Evolutionary conservation across 2,797 vertebrate species (phyloP), one percentile per base, ranked within the genome.

Genomic region (Tokudaia tokunoshimensis): DNA sequence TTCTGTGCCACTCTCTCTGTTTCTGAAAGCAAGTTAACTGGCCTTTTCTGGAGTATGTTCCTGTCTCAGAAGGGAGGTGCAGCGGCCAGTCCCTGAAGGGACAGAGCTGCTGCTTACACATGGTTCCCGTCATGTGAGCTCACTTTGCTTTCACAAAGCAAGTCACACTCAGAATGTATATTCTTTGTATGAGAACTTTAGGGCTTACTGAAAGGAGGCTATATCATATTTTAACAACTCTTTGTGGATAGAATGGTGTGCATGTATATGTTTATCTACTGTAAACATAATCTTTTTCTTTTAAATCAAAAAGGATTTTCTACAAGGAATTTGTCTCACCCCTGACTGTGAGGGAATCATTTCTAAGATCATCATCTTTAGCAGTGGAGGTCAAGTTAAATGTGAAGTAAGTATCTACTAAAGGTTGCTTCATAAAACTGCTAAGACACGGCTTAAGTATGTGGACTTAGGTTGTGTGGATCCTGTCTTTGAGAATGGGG

Each of bases 311-410:
- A 98, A 99, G 99, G 99, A 99, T 98, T 99, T 99, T 96, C 98
- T 99, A 44, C 98, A 99, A 87, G 98, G 99, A 74, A 13, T 97
- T 1, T 99, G 99, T 98, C 99, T 99, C 94, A 99, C 99, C 92
- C 99, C 99, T 92, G 99, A 99, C 98, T 99, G 99, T 96, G 89
- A 85, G 57, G 99, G 99, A 24, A 97, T 98, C 95, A 99, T 99
- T 98, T 99, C 98, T 97, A 99, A 98, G 96, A 99, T 99, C 90
- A 98, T 99, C 98, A 99, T 99, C 98, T 99, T 98, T 97, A 98
- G 97, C 98, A 98, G 99, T 29, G 99, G 99, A 2, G 99, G 99
- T 83, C 97, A 99, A 97, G 84, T 99, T 31, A 99, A 99, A 98
- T 99, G 99, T 98, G 99, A 99, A 98, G 99, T 99, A 97, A 98